phyloP scores from a whole-genome alignment of 2,797 vertebrate species.

The Poliocrania exsul region DNA sequence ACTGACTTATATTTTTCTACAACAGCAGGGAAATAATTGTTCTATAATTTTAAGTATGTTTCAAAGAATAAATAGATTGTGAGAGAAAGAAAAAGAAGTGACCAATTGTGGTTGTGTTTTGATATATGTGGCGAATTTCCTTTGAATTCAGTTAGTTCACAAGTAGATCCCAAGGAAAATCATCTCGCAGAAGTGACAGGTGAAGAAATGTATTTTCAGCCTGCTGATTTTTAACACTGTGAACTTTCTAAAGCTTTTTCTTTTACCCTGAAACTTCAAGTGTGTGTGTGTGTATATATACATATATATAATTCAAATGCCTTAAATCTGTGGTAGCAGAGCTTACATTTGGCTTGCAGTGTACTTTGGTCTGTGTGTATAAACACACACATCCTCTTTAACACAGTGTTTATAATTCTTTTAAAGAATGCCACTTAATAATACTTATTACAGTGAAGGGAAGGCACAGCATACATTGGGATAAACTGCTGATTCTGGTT shows the following conservation, averaged over 20 bases:
- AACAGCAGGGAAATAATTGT: neutral
- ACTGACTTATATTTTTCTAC: constrained; percentile 28
- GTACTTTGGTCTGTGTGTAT: neutral
- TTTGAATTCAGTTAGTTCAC: neutral
- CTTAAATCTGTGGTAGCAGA: neutral
- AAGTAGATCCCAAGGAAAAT: neutral
- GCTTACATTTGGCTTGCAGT: neutral
- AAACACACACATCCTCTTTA: neutral
- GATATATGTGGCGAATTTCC: neutral
- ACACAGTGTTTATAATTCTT: neutral
- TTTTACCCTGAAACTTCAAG: neutral
- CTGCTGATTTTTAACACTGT: neutral
- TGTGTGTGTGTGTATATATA: too few relatives aligned
- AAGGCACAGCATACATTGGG: neutral
- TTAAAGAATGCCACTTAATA: neutral
- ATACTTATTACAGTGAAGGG: neutral
- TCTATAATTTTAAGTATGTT: constrained; percentile 24
- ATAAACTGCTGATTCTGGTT: neutral
- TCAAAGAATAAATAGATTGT: constrained; percentile 7
- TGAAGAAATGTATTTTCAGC: neutral
- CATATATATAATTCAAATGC: neutral
- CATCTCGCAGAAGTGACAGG: neutral
- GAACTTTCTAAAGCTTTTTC: neutral
- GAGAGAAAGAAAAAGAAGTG: neutral
- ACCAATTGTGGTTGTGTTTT: neutral